Evolutionary conservation across 1,140 invertebrate species (phyloP).

Genomic region (Stenopsyche tienmushanensis): DNA sequence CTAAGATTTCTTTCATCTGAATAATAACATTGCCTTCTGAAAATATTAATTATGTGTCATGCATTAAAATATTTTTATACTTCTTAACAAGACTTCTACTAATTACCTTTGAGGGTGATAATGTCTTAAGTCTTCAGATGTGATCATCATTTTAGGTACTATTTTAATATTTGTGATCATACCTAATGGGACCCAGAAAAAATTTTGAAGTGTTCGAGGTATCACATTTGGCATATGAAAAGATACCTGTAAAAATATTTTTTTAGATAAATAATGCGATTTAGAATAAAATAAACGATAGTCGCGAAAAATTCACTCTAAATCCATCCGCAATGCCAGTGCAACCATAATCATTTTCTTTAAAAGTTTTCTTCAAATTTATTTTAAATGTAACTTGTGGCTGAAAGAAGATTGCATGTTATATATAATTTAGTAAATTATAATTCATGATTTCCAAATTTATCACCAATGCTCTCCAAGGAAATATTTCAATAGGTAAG

Average conservation of each 20-base stretch:
- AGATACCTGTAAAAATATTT: not conserved
- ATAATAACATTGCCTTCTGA: conserved; percentile 58
- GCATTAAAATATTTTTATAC: no score
- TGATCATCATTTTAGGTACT: conserved; percentile 4
- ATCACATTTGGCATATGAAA: conserved; percentile 7
- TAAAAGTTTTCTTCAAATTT: no score
- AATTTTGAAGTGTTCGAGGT: not conserved
- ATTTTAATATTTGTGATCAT: not conserved
- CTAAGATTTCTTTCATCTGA: conserved; percentile 56
- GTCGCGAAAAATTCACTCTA: not conserved
- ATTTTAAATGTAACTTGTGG: no score
- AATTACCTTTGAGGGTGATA: conserved; percentile 4
- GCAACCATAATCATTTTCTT: not conserved
- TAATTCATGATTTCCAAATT: no score
- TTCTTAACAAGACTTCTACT: no score
- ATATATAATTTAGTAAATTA: no score
- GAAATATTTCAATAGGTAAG: not conserved
- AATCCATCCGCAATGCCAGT: not conserved
- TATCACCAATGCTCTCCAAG: not conserved
- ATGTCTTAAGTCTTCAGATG: not conserved
- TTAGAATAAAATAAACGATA: not conserved
- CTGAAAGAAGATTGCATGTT: no score
- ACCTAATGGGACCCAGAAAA: not conserved
- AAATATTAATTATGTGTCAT: not conserved
- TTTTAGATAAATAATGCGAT: not conserved